Evolutionary conservation across 1,140 invertebrate genomes (phyloP).

Genomic region (Coptotermes formosanus): DNA sequence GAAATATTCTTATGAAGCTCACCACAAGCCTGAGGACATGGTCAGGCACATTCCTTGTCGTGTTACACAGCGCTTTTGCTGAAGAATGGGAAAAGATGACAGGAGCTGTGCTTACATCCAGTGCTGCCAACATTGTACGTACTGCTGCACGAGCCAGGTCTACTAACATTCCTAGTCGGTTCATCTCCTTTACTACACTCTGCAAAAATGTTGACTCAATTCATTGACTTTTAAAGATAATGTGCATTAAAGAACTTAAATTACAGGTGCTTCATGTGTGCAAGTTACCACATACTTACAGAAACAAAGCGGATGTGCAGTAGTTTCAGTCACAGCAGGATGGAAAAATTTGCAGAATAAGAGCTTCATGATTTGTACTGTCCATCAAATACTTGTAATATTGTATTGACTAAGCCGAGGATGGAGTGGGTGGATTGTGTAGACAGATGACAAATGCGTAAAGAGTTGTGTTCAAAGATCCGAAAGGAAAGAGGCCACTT

Average conservation of each 20-base stretch:
- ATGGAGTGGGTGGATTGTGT: no score
- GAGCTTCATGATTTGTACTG: no score
- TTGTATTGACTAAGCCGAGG: no score
- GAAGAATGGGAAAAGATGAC: slow-evolving; percentile 89
- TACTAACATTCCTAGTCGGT: slow-evolving; percentile 85
- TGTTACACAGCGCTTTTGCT: slow-evolving; percentile 77
- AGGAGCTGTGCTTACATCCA: slow-evolving; percentile 72
- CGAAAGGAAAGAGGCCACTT: no score
- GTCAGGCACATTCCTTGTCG: slow-evolving; percentile 82
- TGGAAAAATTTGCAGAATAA: no score
- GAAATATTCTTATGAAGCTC: slow-evolving; percentile 44
- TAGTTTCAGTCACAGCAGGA: no score
- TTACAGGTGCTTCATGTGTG: background rate
- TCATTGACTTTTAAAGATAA: background rate
- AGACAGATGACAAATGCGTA: no score
- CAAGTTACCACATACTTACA: background rate
- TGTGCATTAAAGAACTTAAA: background rate
- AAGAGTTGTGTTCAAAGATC: no score
- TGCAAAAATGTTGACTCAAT: slow-evolving; percentile 45
- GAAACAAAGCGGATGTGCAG: background rate
- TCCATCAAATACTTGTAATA: no score
- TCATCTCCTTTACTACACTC: slow-evolving; percentile 81
- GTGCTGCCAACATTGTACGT: slow-evolving; percentile 75
- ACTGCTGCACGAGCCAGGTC: slow-evolving; percentile 86
- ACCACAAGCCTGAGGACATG: slow-evolving; percentile 77